Evolutionary conservation across 1,140 invertebrate species (phyloP).

Genomic region (Stenopsyche tienmushanensis): DNA sequence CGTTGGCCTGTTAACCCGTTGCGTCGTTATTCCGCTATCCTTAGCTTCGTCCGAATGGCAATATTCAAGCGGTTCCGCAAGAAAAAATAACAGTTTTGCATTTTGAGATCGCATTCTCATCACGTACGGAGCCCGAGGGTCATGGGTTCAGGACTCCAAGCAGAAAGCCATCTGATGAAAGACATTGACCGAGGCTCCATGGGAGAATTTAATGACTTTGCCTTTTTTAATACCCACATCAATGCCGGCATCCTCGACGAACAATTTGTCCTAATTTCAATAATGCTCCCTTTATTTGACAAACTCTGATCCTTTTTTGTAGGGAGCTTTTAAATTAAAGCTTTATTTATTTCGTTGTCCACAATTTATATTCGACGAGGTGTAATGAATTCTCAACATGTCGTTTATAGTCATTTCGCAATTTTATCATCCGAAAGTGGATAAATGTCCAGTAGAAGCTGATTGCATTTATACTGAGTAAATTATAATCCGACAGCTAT

Average conservation of each 20-base stretch:
- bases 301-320: no score
- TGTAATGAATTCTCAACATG: no score
- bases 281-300: no score
- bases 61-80: not conserved
- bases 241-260: not conserved
- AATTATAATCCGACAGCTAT: no score
- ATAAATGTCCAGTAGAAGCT: no score
- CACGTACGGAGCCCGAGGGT: not conserved
- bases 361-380: no score
- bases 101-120: not conserved
- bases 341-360: no score
- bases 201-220: not conserved
- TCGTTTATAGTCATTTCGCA: no score
- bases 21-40: constrained; percentile 5
- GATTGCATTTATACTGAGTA: no score
- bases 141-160: not conserved
- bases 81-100: not conserved
- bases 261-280: not conserved
- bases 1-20: constrained; percentile 14
- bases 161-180: not conserved
- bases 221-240: not conserved
- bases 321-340: no score
- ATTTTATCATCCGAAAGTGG: no score
- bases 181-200: not conserved
- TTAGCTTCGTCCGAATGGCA: not conserved